Evolutionary conservation across 92 coral and sea anemone species (phyloP), one percentile per base, ranked within the genome.

Genomic region (Palythoa heliodiscus): DNA sequence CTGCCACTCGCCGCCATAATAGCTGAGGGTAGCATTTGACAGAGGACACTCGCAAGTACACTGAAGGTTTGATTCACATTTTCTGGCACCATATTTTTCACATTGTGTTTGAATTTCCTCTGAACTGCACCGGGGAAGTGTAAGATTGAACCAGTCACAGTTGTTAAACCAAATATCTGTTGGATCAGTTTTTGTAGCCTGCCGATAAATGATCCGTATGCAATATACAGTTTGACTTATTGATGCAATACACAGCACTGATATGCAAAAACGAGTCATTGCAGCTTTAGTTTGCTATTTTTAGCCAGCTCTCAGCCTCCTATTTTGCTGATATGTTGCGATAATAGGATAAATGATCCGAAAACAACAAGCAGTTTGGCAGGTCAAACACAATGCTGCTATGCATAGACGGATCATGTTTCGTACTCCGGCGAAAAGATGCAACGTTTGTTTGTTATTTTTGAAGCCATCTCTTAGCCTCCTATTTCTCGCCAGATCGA

Each of bases 141-240:
- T 24, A 61, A 76, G 12, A 19, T 76, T 76, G 15, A 76, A 76
- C 68, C 82, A 53, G 52, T 76, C 82, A 2, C 68, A 67, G 14
- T 16, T 61, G 12, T 54, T 55, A 39, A 24, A 54, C 82, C 82
- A 76, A 54, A 0, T 3, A 16, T 19, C 48, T 0, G 12, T 0
- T 25, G 25, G 48, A 35, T 55, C n/a, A n/a, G n/a, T 16, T 12
- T 48, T 8, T 68, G 53, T 2, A n/a, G 0, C 54, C 47, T 29
- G 43, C 4, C 48, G 69, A 76, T 76, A 76, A 76, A 76, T 55
- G 10, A 55, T 76, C 23, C 82, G 25, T 16, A 76, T 17, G 25
- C 47, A 76, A 5, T 17, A 25, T 76, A 24, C 1, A 12, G 66
- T 17, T 24, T 25, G 68, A 14, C 15, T 47, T 0, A 8, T 47